phyloP scores from a whole-genome alignment of 2,888 invertebrate species.

The Aethes cnicana region DNA sequence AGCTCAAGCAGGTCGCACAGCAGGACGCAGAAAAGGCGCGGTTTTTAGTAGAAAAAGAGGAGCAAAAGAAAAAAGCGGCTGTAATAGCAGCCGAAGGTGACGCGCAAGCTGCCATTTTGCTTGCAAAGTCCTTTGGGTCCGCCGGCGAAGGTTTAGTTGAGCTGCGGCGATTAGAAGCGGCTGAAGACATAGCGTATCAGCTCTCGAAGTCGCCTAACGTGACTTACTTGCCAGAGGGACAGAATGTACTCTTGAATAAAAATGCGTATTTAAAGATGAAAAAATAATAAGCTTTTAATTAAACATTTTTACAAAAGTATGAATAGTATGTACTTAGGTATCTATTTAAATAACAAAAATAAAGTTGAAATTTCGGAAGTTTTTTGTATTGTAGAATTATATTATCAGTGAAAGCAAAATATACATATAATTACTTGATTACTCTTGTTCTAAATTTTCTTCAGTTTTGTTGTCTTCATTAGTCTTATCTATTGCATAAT shows the following conservation, averaged over 20 bases:
- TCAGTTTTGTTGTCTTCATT: constrained; percentile 31
- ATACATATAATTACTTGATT: too few species aligned
- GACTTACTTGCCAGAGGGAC: constrained; percentile 91
- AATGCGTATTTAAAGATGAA: background rate
- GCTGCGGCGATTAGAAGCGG: constrained; percentile 95
- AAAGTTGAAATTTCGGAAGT: too few species aligned
- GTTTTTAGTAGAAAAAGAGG: constrained; percentile 97
- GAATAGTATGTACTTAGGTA: too few species aligned
- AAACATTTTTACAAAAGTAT: too few species aligned
- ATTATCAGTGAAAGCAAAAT: too few species aligned
- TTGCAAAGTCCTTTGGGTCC: constrained; percentile 93
- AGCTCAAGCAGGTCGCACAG: constrained; percentile 98
- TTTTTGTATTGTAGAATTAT: too few species aligned
- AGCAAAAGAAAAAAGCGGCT: constrained; percentile 93
- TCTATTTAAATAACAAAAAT: too few species aligned
- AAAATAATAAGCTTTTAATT: too few species aligned
- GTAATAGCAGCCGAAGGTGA: constrained; percentile 97
- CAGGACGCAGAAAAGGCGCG: constrained; percentile 97
- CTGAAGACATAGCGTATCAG: constrained; percentile 97
- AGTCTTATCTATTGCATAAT: constrained; percentile 44
- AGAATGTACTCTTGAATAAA: constrained; percentile 85
- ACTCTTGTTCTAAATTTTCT: too few species aligned
- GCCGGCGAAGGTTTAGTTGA: constrained; percentile 97
- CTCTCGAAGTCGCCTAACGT: constrained; percentile 94
- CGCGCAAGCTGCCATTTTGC: constrained; percentile 91